Conservation (phyloP, 2,888 invertebrate species). For the Meiosimyza decipiens region DNA sequence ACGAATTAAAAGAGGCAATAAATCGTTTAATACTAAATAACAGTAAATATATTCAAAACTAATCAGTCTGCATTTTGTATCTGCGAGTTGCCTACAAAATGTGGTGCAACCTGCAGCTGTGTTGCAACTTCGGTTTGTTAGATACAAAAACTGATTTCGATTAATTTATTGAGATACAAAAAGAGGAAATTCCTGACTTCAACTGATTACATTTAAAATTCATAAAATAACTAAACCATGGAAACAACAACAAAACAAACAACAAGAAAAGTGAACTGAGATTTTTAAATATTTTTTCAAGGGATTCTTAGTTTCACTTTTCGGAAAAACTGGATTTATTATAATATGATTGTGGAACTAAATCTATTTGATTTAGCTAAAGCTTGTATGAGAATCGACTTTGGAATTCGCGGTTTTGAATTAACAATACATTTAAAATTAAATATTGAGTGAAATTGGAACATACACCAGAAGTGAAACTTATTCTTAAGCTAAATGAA, state of each 20-base stretch:
- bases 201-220: conserved; percentile 35
- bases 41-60: conserved; percentile 13
- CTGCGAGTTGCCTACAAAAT: background rate
- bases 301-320: too few species aligned
- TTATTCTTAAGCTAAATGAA: too few species aligned
- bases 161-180: conserved; percentile 29
- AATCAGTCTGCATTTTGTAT: conserved; percentile 11
- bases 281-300: too few species aligned
- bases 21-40: conserved; percentile 26
- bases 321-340: too few species aligned
- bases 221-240: background rate
- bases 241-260: background rate
- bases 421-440: too few species aligned
- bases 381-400: too few species aligned
- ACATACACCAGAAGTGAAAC: too few species aligned
- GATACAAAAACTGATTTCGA: background rate
- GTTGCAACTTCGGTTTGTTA: background rate
- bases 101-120: background rate
- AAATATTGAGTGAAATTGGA: too few species aligned
- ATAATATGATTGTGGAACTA: too few species aligned
- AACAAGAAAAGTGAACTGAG: too few species aligned
- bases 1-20: conserved; percentile 26
- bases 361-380: too few species aligned
- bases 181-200: conserved; percentile 4
- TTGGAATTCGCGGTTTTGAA: too few species aligned